Percentiles rank a stretch among this genome's conserved stretches.
These are phyloP conservation scores for Cheirogaleus medius DNA, from an alignment of 2,113 vertebrate genomes.

Conservation along the genomic window DNA sequence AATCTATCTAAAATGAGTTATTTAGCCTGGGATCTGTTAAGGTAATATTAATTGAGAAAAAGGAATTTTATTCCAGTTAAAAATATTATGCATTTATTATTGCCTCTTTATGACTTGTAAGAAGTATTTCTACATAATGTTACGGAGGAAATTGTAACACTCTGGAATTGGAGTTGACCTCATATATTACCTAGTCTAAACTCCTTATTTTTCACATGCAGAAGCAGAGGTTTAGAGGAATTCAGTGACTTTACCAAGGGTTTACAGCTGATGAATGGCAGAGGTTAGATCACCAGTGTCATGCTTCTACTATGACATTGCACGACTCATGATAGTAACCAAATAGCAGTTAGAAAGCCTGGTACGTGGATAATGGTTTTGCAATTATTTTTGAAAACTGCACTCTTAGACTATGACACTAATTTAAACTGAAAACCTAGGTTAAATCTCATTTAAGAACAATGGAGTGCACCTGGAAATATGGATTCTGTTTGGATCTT, in stretches of 20 bases:
- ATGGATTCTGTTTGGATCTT: neutral
- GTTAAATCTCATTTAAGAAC: neutral
- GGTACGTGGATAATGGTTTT: neutral
- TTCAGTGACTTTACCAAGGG: neutral
- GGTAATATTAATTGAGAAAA: neutral
- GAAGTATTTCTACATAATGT: neutral
- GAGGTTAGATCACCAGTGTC: neutral
- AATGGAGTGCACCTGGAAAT: neutral
- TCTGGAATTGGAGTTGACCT: neutral
- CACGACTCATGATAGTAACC: neutral
- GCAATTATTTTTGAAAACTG: neutral
- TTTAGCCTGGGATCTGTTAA: neutral
- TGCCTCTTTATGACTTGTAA: neutral
- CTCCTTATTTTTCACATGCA: neutral
- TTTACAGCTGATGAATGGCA: neutral
- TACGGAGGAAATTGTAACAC: neutral
- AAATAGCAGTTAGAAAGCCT: neutral
- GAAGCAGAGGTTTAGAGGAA: neutral
- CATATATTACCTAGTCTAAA: neutral
- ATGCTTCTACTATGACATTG: fast-evolving
- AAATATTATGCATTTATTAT: neutral
- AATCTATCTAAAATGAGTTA: neutral
- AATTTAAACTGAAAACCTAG: neutral
- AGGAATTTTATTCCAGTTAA: neutral
- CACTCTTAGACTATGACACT: neutral